phyloP scores from a whole-genome alignment of 2,797 vertebrate genomes.

The Thunnus albacares region DNA sequence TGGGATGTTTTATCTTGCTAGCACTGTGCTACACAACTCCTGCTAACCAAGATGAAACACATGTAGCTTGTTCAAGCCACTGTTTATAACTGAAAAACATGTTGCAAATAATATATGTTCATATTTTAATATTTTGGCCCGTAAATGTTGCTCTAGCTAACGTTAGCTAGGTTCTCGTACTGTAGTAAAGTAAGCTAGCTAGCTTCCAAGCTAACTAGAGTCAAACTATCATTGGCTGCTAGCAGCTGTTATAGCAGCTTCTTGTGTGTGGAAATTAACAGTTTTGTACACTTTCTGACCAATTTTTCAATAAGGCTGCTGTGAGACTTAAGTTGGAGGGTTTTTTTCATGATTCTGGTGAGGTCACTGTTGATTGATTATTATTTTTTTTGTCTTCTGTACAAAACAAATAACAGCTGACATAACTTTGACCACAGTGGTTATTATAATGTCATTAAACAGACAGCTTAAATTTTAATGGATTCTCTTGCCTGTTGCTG shows the following conservation, averaged over 20 bases:
- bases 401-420: neutral
- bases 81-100: neutral
- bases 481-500: neutral
- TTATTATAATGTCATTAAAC: slow-evolving; percentile 18
- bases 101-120: neutral
- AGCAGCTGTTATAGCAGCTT: no score
- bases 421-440: neutral
- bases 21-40: neutral
- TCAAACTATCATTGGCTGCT: no score
- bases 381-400: neutral
- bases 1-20: neutral
- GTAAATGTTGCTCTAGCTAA: neutral
- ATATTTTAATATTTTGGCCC: neutral
- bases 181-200: neutral
- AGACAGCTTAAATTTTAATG: neutral
- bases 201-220: no score
- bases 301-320: slow-evolving; percentile 11
- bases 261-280: neutral
- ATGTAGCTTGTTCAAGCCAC: neutral
- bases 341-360: neutral
- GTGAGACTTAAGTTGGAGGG: neutral
- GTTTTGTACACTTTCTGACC: neutral
- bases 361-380: no score
- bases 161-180: neutral
- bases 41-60: neutral